Evolutionary conservation across 2,113 vertebrate genomes (phyloP).

Genomic region (Phaetusa simplex): DNA sequence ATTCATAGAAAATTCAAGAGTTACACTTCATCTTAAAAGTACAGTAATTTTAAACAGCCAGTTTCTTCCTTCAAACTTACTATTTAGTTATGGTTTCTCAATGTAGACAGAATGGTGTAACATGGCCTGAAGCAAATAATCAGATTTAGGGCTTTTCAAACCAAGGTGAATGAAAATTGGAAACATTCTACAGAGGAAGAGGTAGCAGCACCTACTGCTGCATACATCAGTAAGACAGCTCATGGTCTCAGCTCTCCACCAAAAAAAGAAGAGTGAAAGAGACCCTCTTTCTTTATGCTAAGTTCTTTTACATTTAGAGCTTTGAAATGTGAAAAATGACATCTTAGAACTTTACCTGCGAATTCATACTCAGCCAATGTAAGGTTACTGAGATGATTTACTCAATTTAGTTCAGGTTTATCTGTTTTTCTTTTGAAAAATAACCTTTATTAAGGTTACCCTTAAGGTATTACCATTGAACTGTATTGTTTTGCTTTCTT

Average conservation of each 20-base stretch:
- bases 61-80: neutral
- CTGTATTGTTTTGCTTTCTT: neutral
- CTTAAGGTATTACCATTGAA: neutral
- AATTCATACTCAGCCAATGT: neutral
- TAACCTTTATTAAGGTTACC: neutral
- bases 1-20: neutral
- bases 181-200: neutral
- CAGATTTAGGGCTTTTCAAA: neutral
- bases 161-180: neutral
- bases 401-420: neutral
- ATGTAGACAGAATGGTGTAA: neutral
- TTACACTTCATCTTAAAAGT: neutral
- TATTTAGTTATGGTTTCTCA: neutral
- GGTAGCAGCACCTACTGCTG: neutral
- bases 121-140: neutral
- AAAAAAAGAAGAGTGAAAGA: neutral
- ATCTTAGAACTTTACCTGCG: neutral
- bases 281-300: neutral
- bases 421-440: neutral
- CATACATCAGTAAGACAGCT: neutral
- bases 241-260: neutral
- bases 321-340: neutral
- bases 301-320: neutral
- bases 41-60: neutral
- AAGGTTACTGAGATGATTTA: neutral